Evolutionary conservation across 2,113 vertebrate genomes (phyloP).

Genomic region (Rhinogobius similis): DNA sequence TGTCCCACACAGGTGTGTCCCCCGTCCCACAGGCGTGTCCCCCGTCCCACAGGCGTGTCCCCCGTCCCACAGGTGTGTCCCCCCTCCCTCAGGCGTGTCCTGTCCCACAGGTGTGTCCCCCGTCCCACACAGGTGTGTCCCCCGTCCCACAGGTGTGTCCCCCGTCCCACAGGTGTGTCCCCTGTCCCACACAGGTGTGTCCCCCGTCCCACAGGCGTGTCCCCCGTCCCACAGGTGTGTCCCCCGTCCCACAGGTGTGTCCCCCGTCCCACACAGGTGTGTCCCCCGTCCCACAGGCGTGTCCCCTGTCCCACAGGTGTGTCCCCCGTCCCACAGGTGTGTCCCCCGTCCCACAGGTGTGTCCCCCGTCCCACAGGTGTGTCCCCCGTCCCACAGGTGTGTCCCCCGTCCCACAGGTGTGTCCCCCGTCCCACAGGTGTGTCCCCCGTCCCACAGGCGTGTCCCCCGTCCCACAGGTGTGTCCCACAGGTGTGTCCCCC

Average conservation of each 20-base stretch:
- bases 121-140: slow-evolving; percentile 61
- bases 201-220: too few species aligned
- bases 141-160: too few species aligned
- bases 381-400: slow-evolving; percentile 54
- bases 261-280: slow-evolving; percentile 63
- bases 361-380: slow-evolving; percentile 54
- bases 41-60: slow-evolving; percentile 56
- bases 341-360: slow-evolving; percentile 54
- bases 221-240: slow-evolving; percentile 62
- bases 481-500: slow-evolving; percentile 46
- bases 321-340: slow-evolving; percentile 54
- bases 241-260: slow-evolving; percentile 54
- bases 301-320: too few species aligned
- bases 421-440: slow-evolving; percentile 54
- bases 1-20: slow-evolving; percentile 61
- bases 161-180: slow-evolving; percentile 57
- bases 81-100: too few species aligned
- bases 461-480: too few species aligned
- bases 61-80: slow-evolving; percentile 54
- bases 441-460: too few species aligned
- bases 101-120: slow-evolving; percentile 54
- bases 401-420: slow-evolving; percentile 54
- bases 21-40: too few species aligned
- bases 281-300: too few species aligned
- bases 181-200: slow-evolving; percentile 62